Evolutionary conservation across 2,797 vertebrate species (phyloP).

Genomic region (Ispidina picta): DNA sequence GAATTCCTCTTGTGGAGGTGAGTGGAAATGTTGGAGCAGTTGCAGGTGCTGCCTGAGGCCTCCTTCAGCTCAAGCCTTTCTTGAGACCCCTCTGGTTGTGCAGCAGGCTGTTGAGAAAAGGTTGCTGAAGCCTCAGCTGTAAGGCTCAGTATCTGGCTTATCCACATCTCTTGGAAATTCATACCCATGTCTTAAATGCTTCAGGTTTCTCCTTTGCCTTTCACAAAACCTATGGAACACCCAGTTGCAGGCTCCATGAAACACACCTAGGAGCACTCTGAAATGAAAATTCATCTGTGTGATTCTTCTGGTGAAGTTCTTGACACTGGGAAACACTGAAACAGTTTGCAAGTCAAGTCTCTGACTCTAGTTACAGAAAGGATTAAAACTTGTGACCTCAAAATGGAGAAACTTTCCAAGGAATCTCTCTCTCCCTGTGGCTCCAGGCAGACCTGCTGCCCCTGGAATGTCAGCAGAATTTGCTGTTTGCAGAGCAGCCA

Average conservation of each 20-base stretch:
- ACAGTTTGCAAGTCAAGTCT: neutral
- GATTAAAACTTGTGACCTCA: neutral
- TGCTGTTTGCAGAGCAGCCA: neutral
- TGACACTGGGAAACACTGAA: neutral
- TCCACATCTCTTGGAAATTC: neutral
- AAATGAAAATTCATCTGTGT: neutral
- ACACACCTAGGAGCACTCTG: neutral
- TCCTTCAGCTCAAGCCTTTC: neutral
- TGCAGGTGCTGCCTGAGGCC: neutral
- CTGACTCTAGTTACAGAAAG: neutral
- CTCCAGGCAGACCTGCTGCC: neutral
- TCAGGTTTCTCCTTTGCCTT: neutral
- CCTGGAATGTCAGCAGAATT: neutral
- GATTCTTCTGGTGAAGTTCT: neutral
- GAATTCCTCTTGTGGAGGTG: neutral
- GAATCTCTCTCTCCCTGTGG: neutral
- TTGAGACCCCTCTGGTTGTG: neutral
- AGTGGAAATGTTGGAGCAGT: neutral
- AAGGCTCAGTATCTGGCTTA: neutral
- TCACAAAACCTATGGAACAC: neutral
- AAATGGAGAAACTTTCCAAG: neutral
- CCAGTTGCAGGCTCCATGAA: neutral
- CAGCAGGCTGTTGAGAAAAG: neutral
- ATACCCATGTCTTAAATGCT: neutral
- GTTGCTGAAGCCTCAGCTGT: neutral